Conservation (phyloP, 2,888 invertebrate species). For the Leptinotarsa juncta region DNA sequence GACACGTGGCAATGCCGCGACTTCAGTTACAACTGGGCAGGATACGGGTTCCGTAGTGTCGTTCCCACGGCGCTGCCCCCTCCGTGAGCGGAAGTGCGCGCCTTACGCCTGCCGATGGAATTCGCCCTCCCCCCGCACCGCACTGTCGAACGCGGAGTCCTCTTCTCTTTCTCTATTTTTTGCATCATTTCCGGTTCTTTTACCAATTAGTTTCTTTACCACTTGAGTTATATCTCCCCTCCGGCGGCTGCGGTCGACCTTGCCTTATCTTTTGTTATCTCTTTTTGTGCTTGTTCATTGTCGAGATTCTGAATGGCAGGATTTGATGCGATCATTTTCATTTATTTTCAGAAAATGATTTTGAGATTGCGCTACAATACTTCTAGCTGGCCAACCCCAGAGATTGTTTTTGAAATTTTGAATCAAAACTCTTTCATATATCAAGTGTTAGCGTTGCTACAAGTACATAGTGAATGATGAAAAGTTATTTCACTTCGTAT, state of each 20-base stretch:
- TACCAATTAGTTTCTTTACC: slow-evolving; percentile 59
- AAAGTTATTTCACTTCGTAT: no score
- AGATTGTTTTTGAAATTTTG: no score
- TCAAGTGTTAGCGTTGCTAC: no score
- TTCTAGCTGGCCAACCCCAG: no score
- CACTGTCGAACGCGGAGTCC: neutral
- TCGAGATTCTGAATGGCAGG: neutral
- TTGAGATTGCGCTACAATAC: no score
- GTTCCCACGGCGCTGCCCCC: slow-evolving; percentile 59
- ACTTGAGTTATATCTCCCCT: slow-evolving; percentile 40
- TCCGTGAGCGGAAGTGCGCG: slow-evolving; percentile 58
- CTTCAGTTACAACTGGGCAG: slow-evolving; percentile 14
- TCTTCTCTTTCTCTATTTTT: slow-evolving; percentile 50
- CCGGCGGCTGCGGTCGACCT: slow-evolving; percentile 35
- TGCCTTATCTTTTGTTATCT: slow-evolving; percentile 37
- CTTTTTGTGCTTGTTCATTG: neutral
- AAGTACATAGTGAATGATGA: no score
- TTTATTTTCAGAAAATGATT: no score
- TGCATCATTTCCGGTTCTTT: slow-evolving; percentile 61
- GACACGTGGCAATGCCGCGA: neutral
- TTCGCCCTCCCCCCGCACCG: slow-evolving; percentile 2
- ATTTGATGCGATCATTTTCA: neutral
- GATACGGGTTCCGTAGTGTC: slow-evolving; percentile 38
- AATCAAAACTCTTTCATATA: no score
- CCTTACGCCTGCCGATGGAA: slow-evolving; percentile 53